A percentile compares a stretch with the other conserved stretches of the same genome.
These are phyloP conservation scores for Chymomyza costata DNA, from an alignment of 1,140 invertebrate species.

Conservation along the genomic window DNA sequence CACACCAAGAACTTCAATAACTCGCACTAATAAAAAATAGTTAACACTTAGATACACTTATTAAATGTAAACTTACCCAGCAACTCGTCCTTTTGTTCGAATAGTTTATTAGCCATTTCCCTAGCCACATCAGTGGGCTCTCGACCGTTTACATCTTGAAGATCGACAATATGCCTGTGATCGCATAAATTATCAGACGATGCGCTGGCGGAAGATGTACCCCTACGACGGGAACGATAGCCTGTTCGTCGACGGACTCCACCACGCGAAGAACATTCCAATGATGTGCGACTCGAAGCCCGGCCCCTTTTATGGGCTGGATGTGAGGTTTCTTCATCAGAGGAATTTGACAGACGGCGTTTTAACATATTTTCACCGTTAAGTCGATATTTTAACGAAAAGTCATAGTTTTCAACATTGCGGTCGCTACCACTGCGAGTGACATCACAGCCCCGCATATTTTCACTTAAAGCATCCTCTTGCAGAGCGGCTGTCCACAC, in stretches of 20 bases:
- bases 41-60: background rate
- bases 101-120: slow-evolving; percentile 83
- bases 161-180: slow-evolving; percentile 74
- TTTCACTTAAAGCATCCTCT: slow-evolving; percentile 79
- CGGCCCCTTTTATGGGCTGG: slow-evolving; percentile 56
- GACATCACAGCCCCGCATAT: slow-evolving; percentile 77
- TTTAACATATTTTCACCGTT: slow-evolving; percentile 69
- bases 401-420: slow-evolving; percentile 80
- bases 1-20: slow-evolving; percentile 84
- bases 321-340: slow-evolving; percentile 48
- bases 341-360: slow-evolving; percentile 60
- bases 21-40: slow-evolving; percentile 77
- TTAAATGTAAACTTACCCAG: slow-evolving; percentile 78
- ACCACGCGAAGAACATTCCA: slow-evolving; percentile 17
- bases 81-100: slow-evolving; percentile 83
- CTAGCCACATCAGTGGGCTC: slow-evolving; percentile 79
- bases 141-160: slow-evolving; percentile 71
- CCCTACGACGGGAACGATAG: slow-evolving; percentile 34
- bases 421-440: slow-evolving; percentile 77
- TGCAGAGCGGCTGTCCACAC: slow-evolving; percentile 80
- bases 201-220: slow-evolving; percentile 56
- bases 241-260: slow-evolving; percentile 42
- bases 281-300: slow-evolving; percentile 20
- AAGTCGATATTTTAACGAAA: slow-evolving; percentile 60
- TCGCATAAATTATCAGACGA: slow-evolving; percentile 59